Base-by-base conservation (phyloP, 2,797 vertebrate species). In the Argentina silus region DNA sequence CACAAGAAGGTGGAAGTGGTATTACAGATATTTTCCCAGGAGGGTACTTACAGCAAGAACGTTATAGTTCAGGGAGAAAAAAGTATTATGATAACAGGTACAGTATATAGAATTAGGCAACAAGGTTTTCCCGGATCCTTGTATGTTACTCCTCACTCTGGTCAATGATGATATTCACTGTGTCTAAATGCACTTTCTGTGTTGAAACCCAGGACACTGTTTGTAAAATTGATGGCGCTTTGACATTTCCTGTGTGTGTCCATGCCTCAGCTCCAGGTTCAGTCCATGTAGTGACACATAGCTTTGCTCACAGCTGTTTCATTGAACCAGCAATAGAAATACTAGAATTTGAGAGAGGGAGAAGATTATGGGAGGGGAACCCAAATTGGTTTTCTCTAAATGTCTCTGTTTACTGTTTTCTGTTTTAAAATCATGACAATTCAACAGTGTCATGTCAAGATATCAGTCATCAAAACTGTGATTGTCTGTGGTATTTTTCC, bases 401-500 rank as follows among this genome's bases (percentile, higher is more conserved):
- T 51, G 11, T 51, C 8, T 57, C 21, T 43, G 15, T 63, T 36
- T 63, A 10, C 8, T 63, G 6, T 36, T 27, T 27, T 48, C 14
- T 5, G 57, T 51, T 45, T 53, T 21, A 36, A n/a, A 48, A 57
- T 56, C 63, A 60, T 15, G 43, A 78, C 70, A 67, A 69, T 59
- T 66, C 45, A 80, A 69, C 47, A 9, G 72, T 19, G 53, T 84
- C 74, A 66, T 43, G 44, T 76, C 68, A 67, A 74, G 64, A 77
- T 71, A 76, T 55, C 72, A 74, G 69, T 86, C 81, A 75, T 83
- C 67, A 74, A 70, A 78, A 81, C 80, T 81, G 81, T 70, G 84
- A 87, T 86, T 86, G 80, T 86, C 81, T 70, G 44, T 12, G 55
- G 76, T 77, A 79, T 80, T 70, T 81, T 82, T 45, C 55, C 57